A percentile compares a stretch with the other conserved stretches of the same genome.
Evolutionary conservation across 2,797 vertebrate genomes (phyloP).

Genomic region (Capromys pilorides): DNA sequence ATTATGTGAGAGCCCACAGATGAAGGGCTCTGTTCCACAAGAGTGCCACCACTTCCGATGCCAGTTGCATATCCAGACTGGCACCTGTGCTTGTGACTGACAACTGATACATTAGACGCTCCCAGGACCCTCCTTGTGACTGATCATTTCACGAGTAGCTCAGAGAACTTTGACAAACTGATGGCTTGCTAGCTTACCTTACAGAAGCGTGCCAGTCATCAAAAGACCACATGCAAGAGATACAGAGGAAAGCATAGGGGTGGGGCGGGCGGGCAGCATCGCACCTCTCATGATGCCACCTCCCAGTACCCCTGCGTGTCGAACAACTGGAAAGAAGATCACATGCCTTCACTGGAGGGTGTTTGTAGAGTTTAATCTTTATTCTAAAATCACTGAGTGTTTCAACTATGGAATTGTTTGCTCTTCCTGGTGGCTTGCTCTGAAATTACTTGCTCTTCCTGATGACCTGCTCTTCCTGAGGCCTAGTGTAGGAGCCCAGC

Average conservation of each 20-base stretch:
- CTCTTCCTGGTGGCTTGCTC: neutral
- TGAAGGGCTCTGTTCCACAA: neutral
- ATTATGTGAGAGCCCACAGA: neutral
- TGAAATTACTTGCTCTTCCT: neutral
- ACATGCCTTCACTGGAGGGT: neutral
- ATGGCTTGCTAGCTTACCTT: no score
- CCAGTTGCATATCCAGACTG: rapidly evolving
- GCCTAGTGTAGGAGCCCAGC: neutral
- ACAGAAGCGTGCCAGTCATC: neutral
- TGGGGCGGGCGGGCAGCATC: neutral
- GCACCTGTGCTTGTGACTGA: neutral
- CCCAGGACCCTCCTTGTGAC: neutral
- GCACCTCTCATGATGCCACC: neutral
- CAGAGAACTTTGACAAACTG: neutral
- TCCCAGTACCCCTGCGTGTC: neutral
- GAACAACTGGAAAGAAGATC: neutral
- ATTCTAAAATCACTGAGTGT: neutral
- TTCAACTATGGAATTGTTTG: neutral
- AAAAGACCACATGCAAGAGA: no score
- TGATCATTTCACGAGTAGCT: neutral
- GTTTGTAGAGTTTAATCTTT: neutral
- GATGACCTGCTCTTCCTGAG: no score
- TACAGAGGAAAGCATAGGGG: neutral
- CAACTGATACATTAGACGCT: neutral
- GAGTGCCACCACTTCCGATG: neutral